These are phyloP conservation scores for Lucinisca nassula DNA, from an alignment of 2,888 invertebrate species.

Conservation along the genomic window DNA sequence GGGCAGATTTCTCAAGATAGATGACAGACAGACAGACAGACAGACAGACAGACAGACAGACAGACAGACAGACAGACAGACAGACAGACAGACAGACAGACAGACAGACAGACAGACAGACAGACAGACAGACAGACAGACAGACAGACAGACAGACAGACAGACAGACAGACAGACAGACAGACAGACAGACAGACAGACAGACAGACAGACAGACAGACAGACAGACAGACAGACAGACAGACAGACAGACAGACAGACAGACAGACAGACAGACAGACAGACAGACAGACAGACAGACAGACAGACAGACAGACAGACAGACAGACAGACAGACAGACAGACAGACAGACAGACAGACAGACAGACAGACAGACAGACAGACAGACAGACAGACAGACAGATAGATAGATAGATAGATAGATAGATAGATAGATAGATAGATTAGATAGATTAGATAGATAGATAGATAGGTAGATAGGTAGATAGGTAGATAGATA, in stretches of 20 bases:
- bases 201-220: neutral
- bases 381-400: no score
- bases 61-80: no score
- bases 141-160: neutral
- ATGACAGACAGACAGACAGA: no score
- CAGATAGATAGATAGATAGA: no score
- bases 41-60: no score
- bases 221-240: slow-evolving; percentile 8
- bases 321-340: neutral
- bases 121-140: neutral
- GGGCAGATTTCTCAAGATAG: no score
- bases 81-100: no score
- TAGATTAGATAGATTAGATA: neutral
- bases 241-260: slow-evolving; percentile 26
- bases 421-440: no score
- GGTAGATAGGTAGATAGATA: no score
- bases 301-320: neutral
- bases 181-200: neutral
- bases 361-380: neutral
- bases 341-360: neutral
- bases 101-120: no score
- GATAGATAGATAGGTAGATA: no score
- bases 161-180: neutral
- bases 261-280: slow-evolving; percentile 23
- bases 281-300: slow-evolving; percentile 21